Conservation (phyloP, 2,888 invertebrate species). For the Heliconius hortense region DNA sequence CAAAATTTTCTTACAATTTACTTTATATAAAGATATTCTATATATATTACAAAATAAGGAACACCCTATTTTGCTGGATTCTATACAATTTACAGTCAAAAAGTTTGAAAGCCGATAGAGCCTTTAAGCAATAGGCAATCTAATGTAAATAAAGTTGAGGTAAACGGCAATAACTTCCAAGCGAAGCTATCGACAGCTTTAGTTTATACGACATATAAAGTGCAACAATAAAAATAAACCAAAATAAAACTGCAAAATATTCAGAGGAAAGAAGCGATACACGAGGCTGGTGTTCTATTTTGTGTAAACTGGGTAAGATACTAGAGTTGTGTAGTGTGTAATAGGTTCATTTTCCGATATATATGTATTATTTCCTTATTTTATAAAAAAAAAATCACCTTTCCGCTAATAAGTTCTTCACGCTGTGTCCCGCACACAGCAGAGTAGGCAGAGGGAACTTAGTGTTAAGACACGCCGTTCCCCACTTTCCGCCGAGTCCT, state of each 20-base stretch:
- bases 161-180: conserved; percentile 13
- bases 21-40: background rate
- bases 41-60: conserved; percentile 2
- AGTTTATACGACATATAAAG: conserved; percentile 25
- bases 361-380: too few species aligned
- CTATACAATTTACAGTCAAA: conserved; percentile 6
- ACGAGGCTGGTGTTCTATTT: background rate
- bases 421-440: too few species aligned
- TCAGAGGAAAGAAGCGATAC: background rate
- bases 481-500: too few species aligned
- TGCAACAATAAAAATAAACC: conserved; percentile 27
- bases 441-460: too few species aligned
- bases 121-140: conserved; percentile 20
- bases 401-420: too few species aligned
- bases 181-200: conserved; percentile 18
- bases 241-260: conserved; percentile 14
- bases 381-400: too few species aligned
- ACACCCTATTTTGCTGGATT: background rate
- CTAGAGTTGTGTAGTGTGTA: background rate
- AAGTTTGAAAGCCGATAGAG: conserved; percentile 4
- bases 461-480: too few species aligned
- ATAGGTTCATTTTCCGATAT: background rate
- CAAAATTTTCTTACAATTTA: background rate
- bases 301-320: background rate
- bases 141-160: conserved; percentile 15